Conservation (phyloP, 2,888 invertebrate species). For the Trachelus troglodyta region DNA sequence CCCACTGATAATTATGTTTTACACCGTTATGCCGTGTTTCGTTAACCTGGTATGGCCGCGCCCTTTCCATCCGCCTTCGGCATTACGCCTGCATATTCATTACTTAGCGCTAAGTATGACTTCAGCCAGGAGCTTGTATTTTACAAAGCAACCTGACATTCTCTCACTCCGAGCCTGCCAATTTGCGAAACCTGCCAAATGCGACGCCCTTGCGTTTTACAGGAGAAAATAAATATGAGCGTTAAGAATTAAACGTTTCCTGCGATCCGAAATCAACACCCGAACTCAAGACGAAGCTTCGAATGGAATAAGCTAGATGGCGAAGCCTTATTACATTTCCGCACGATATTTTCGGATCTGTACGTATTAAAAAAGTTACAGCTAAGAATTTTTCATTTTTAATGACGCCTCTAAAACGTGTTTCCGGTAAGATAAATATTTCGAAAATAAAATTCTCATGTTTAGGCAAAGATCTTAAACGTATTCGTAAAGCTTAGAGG, state of each 20-base stretch:
- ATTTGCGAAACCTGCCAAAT: not conserved
- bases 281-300: not conserved
- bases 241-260: not conserved
- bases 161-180: not conserved
- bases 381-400: too few species aligned
- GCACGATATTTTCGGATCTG: too few species aligned
- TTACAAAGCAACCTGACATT: not conserved
- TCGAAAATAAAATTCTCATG: not conserved
- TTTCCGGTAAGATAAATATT: not conserved
- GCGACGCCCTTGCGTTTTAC: not conserved
- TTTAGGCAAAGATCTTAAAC: not conserved
- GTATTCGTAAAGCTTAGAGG: not conserved
- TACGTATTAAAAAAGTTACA: too few species aligned
- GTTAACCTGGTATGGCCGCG: constrained; percentile 51
- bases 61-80: constrained; percentile 45
- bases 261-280: not conserved
- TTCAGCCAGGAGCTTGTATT: constrained; percentile 26
- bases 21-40: constrained; percentile 61
- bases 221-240: not conserved
- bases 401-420: not conserved
- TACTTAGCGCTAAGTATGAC: constrained; percentile 54
- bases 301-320: too few species aligned
- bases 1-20: constrained; percentile 61
- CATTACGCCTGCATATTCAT: constrained; percentile 59
- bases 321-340: too few species aligned